Base-by-base conservation (phyloP, 2,888 invertebrate genomes). In the Plagiodera versicolora region DNA sequence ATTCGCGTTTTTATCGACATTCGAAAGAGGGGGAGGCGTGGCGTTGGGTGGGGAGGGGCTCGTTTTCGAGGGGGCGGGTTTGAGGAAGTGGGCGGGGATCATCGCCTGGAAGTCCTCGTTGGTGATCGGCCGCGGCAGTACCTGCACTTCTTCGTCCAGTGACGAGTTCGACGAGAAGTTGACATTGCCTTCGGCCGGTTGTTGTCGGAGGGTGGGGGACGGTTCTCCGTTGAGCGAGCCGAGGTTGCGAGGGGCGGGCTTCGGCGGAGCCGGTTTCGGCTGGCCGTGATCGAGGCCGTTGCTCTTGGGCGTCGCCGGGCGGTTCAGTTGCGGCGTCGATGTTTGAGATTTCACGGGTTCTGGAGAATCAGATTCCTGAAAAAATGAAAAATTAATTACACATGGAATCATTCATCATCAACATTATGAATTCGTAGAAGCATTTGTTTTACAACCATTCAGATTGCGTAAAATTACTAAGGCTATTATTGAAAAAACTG, bases 81-180 rank as follows among this genome's bases (percentile, higher is more conserved):
- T 71, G 56, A 45, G 88, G 88, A 94, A 94, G 83, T 92, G 94
- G 79, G 92, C 89, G 75, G 94, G 94, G 77, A 94, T 94, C 93
- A 94, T 92, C 83, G 94, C 92, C 88, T 93, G 92, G 87, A 94
- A 94, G 84, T 94, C 93, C 85, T 92, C 93, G 86, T 89, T 93
- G 84, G 93, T 93, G 85, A 94, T 89, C 81, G 94, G 92, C 84
- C 90, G 88, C 83, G 90, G 86, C 69, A 81, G 79, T 81, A 82
- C 82, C 82, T 82, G 82, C 74, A 76, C 77, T 70, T 82, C 81
- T 65, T 81, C 80, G 54, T 81, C 83, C 63, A 86, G 81, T 70
- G 86, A 83, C 64, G 81, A 80, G 61, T 78, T 77, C 61, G 84
- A 82, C 70, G 82, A 81, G 60, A 80, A 77, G 80, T 81, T 72